Percentiles rank a stretch among this genome's conserved stretches.
Conservation (phyloP, 1,140 invertebrate species). For the Myzus persicae region DNA sequence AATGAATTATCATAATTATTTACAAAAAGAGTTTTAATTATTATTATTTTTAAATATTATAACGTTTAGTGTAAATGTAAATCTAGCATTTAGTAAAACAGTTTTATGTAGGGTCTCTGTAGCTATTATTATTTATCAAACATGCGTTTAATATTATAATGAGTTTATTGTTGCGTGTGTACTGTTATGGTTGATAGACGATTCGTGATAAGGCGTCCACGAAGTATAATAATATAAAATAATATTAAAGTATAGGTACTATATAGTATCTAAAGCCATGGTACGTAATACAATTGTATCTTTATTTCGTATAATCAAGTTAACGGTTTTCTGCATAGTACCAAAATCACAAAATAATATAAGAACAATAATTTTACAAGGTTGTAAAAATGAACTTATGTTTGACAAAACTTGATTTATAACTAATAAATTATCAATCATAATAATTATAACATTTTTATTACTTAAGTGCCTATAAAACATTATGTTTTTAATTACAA, state of each 20-base stretch:
- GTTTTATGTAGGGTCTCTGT: not conserved
- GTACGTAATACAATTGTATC: not conserved
- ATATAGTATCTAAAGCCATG: not conserved
- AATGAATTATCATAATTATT: not conserved
- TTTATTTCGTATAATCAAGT: not conserved
- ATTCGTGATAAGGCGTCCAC: not conserved
- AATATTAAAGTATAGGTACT: not conserved
- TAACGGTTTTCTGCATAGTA: not conserved
- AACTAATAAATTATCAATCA: not conserved
- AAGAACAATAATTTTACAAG: not conserved
- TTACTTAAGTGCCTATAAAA: too few species aligned
- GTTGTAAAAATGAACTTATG: not conserved
- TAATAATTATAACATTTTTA: not conserved
- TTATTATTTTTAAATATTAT: not conserved
- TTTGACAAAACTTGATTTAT: not conserved
- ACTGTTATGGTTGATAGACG: not conserved
- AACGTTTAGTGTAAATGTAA: not conserved
- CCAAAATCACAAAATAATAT: not conserved
- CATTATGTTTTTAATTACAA: too few species aligned
- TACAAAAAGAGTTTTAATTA: not conserved
- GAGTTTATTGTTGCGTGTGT: not conserved
- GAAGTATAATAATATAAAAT: not conserved
- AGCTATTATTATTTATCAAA: too few species aligned
- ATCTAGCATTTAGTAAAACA: not conserved
- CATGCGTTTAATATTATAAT: not conserved